These are phyloP conservation scores for Rhopalosiphum nymphaeae DNA, from an alignment of 2,888 invertebrate genomes.

Conservation along the genomic window DNA sequence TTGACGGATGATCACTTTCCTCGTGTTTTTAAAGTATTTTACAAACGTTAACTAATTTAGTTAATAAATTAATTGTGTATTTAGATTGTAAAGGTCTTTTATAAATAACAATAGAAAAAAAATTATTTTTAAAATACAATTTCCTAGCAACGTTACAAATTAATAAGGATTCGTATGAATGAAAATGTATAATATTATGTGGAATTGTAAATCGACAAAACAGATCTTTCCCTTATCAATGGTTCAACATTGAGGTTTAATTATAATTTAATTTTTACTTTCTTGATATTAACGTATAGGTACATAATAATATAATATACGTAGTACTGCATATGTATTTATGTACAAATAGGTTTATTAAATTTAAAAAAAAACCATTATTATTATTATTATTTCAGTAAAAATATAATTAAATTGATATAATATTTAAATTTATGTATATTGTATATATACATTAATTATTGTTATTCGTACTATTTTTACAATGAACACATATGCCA, in stretches of 20 bases:
- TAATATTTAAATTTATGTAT: not conserved
- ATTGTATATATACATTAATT: not conserved
- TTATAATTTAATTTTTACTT: not conserved
- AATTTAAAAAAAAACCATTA: not conserved
- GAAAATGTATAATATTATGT: no score
- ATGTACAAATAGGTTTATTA: not conserved
- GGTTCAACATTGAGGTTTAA: not conserved
- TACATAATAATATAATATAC: not conserved
- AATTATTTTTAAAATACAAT: no score
- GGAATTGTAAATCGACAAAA: no score
- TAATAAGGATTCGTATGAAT: no score
- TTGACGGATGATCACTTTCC: no score
- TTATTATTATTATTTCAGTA: not conserved
- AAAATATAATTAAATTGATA: not conserved
- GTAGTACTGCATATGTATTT: not conserved
- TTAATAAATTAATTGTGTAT: no score
- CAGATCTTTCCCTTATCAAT: not conserved
- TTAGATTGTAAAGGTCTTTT: no score
- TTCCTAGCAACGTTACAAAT: no score
- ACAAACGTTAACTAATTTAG: no score
- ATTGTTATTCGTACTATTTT: not conserved
- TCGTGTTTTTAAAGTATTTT: no score
- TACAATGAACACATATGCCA: not conserved
- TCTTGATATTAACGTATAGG: not conserved
- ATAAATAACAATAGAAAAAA: no score